phyloP scores from a whole-genome alignment of 1,140 invertebrate species.

The Cydia pomonella region DNA sequence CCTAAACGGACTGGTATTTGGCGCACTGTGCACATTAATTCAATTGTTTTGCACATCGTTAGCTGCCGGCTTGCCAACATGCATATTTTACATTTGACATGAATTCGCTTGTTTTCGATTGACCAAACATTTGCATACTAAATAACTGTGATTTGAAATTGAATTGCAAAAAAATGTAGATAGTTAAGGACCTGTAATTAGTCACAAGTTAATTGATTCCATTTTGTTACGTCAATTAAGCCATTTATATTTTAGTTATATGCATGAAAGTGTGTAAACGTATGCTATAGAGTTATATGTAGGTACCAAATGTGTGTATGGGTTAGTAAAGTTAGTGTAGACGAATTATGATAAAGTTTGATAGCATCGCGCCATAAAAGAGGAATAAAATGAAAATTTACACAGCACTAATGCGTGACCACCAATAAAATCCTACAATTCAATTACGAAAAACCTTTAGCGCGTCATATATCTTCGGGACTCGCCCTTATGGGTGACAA shows the following conservation, averaged over 20 bases:
- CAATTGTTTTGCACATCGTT: slow-evolving; percentile 26
- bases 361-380: background rate
- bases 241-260: too few relatives aligned
- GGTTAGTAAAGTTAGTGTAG: background rate
- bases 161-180: too few relatives aligned
- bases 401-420: background rate
- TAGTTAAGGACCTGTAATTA: too few relatives aligned
- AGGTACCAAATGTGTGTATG: too few relatives aligned
- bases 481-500: background rate
- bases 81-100: slow-evolving; percentile 5
- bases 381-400: background rate
- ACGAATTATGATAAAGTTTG: background rate
- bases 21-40: slow-evolving; percentile 23
- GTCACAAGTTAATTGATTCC: too few relatives aligned
- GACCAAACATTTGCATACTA: slow-evolving; percentile 13
- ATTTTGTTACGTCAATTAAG: too few relatives aligned
- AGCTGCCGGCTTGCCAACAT: background rate
- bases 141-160: background rate
- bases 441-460: slow-evolving; percentile 3
- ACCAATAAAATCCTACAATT: slow-evolving; percentile 1
- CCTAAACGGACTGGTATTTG: slow-evolving; percentile 20
- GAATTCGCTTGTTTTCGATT: slow-evolving; percentile 22
- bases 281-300: too few relatives aligned
- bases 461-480: slow-evolving; percentile 3
- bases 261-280: too few relatives aligned